Conservation (phyloP, 2,113 vertebrate species). For the Suncus etruscus region DNA sequence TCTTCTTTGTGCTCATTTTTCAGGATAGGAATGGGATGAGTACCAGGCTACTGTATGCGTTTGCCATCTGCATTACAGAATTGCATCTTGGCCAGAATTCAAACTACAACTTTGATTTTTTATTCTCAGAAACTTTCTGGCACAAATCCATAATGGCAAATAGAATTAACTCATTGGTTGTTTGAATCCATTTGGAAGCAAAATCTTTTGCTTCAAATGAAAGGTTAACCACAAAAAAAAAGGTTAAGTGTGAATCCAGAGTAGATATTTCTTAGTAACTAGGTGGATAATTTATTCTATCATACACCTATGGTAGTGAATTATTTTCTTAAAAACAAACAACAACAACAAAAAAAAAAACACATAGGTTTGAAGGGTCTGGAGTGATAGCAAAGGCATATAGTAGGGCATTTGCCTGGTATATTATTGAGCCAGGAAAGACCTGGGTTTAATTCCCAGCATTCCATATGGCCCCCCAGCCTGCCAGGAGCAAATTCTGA, state of each 20-base stretch:
- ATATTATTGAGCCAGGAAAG: too few relatives aligned
- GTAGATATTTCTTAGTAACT: neutral
- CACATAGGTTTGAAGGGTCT: too few relatives aligned
- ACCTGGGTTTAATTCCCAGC: too few relatives aligned
- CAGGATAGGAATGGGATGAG: conserved; percentile 34
- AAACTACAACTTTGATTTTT: conserved; percentile 59
- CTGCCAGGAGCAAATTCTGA: too few relatives aligned
- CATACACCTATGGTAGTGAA: too few relatives aligned
- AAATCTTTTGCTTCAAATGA: too few relatives aligned
- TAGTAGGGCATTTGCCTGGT: too few relatives aligned
- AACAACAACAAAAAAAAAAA: too few relatives aligned
- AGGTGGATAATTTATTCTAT: neutral
- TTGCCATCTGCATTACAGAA: conserved; percentile 52
- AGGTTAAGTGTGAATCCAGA: neutral
- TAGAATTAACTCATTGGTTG: neutral
- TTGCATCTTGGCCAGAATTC: conserved; percentile 41
- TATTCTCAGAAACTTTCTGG: conserved; percentile 63
- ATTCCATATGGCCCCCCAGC: too few relatives aligned
- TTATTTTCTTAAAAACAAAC: too few relatives aligned
- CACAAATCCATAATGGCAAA: neutral
- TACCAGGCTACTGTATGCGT: neutral
- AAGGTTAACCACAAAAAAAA: neutral
- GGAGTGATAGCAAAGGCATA: too few relatives aligned
- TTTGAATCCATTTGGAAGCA: neutral
- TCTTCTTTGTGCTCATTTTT: conserved; percentile 65